Conservation (phyloP, 2,113 vertebrate genomes). For the Mesitornis unicolor region DNA sequence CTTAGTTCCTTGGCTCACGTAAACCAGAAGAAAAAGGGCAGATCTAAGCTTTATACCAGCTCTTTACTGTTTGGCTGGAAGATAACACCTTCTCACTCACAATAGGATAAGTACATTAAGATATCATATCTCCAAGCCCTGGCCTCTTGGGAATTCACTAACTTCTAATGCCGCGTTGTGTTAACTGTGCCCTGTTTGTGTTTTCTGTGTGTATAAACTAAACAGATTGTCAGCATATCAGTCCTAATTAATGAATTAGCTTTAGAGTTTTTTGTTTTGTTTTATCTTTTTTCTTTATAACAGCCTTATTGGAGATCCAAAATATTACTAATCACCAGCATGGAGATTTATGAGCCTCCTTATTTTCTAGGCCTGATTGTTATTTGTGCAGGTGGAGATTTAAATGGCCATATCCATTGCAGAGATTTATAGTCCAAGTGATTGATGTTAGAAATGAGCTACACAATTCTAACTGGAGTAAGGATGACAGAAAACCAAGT, state of each 20-base stretch:
- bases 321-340: conserved; percentile 70
- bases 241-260: conserved; percentile 66
- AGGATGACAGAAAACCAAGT: conserved; percentile 69
- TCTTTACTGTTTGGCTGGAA: conserved; percentile 31
- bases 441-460: conserved; percentile 75
- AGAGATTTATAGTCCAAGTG: conserved; percentile 77
- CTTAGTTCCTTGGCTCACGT: background rate
- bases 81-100: conserved; percentile 33
- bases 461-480: conserved; percentile 59
- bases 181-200: conserved; percentile 70
- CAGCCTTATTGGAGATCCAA: conserved; percentile 47
- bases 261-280: background rate
- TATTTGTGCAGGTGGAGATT: conserved; percentile 84
- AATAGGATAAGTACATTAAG: conserved; percentile 51
- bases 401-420: conserved; percentile 73
- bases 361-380: conserved; percentile 69
- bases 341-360: conserved; percentile 76
- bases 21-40: background rate
- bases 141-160: conserved; percentile 66
- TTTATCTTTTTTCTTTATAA: background rate
- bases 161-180: conserved; percentile 59
- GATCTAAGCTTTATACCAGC: background rate
- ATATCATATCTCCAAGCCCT: conserved; percentile 61
- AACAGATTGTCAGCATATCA: conserved; percentile 73
- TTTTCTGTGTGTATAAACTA: conserved; percentile 71